A percentile compares a stretch with the other conserved stretches of the same genome.
phyloP scores from a whole-genome alignment of 2,888 invertebrate species.

The Stegana nigrithorax region DNA sequence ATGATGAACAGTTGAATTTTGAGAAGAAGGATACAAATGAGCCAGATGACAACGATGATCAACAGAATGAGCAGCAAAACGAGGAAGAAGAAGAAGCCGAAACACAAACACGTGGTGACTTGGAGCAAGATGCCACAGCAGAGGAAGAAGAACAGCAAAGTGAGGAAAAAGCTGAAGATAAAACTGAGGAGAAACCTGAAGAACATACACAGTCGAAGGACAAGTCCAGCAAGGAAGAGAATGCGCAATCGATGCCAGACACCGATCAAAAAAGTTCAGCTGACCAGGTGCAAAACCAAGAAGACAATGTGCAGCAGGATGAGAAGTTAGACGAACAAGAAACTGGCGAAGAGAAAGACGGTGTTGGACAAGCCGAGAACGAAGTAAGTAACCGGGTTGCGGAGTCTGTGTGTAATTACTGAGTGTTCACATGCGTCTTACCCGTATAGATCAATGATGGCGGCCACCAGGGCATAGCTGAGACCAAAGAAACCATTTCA shows the following conservation, averaged over 20 bases:
- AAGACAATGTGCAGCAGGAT: constrained; percentile 66
- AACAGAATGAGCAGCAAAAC: constrained; percentile 71
- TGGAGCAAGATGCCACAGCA: constrained; percentile 39
- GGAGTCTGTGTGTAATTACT: no score
- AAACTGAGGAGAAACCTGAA: constrained; percentile 66
- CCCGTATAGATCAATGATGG: constrained; percentile 68
- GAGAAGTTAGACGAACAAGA: constrained; percentile 71
- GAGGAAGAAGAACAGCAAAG: constrained; percentile 35
- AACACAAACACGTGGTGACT: constrained; percentile 69
- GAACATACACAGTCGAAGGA: constrained; percentile 65
- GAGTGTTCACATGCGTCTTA: background rate
- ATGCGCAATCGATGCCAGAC: constrained; percentile 65
- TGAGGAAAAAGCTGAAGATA: constrained; percentile 70
- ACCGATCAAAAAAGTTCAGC: constrained; percentile 62
- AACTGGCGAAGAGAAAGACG: constrained; percentile 72
- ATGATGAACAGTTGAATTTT: constrained; percentile 62
- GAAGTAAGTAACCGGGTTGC: constrained; percentile 70
- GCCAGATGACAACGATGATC: constrained; percentile 69
- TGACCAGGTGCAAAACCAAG: constrained; percentile 65
- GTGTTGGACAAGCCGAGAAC: constrained; percentile 80
- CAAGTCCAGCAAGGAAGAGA: constrained; percentile 65
- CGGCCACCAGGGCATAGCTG: constrained; percentile 75
- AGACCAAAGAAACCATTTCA: constrained; percentile 63
- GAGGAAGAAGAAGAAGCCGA: constrained; percentile 66
- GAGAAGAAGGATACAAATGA: constrained; percentile 65